Percentiles rank a stretch among this genome's conserved stretches.
These are phyloP conservation scores for Anarrhichthys ocellatus DNA, from an alignment of 2,113 vertebrate species.

Conservation along the genomic window DNA sequence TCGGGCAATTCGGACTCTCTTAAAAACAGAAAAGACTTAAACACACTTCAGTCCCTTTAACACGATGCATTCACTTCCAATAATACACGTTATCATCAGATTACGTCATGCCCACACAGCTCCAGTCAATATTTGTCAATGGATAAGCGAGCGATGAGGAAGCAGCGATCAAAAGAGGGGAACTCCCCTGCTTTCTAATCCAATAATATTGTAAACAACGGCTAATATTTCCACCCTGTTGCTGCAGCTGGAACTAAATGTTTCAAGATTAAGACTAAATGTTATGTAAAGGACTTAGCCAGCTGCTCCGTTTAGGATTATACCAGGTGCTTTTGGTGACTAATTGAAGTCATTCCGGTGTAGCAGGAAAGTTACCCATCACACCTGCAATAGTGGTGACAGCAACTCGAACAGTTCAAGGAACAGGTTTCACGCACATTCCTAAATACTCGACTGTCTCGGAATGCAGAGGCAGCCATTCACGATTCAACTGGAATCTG, in stretches of 20 bases:
- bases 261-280: slow-evolving; percentile 39
- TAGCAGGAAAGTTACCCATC: slow-evolving; percentile 8
- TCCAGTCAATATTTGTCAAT: slow-evolving; percentile 54
- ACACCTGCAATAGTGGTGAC: slow-evolving; percentile 9
- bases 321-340: slow-evolving; percentile 25
- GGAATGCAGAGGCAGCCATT: slow-evolving; percentile 23
- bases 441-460: too few relatives aligned
- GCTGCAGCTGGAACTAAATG: slow-evolving; percentile 3
- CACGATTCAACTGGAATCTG: slow-evolving; percentile 11
- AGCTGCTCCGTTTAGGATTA: slow-evolving; percentile 12
- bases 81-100: neutral
- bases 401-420: neutral
- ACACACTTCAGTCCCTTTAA: neutral
- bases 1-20: neutral
- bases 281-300: slow-evolving; percentile 60
- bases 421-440: slow-evolving; percentile 1
- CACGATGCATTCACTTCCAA: neutral
- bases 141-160: slow-evolving; percentile 43
- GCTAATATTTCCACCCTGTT: neutral
- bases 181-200: slow-evolving; percentile 27
- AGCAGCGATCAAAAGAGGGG: slow-evolving; percentile 7
- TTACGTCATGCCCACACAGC: neutral
- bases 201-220: neutral
- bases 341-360: slow-evolving; percentile 22
- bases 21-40: neutral